A percentile compares a stretch with the other conserved stretches of the same genome.
Conservation (phyloP, 2,888 invertebrate genomes). For the Quadriops clusia region DNA sequence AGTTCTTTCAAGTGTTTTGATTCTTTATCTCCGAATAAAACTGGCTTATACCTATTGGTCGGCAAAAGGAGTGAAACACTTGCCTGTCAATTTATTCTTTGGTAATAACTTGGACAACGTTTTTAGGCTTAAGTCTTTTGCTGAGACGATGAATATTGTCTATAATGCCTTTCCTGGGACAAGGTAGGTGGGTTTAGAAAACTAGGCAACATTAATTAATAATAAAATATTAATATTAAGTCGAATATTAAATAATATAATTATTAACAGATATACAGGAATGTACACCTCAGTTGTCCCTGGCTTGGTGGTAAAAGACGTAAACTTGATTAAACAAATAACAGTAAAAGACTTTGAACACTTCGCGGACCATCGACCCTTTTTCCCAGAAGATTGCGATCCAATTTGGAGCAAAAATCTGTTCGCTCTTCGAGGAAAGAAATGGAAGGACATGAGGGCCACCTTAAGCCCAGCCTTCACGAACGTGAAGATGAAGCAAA, state of each 20-base stretch:
- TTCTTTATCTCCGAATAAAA: no score
- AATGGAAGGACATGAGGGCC: constrained; percentile 18
- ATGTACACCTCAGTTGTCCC: constrained; percentile 5
- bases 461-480: constrained; percentile 20
- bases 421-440: constrained; percentile 11
- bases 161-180: constrained; percentile 11
- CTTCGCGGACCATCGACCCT: constrained; percentile 4
- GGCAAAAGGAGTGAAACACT: no score
- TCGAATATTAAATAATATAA: no score
- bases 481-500: constrained; percentile 17
- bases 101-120: no score
- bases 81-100: no score
- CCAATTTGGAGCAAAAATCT: constrained; percentile 9
- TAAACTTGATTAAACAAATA: constrained; percentile 9
- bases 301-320: constrained; percentile 6
- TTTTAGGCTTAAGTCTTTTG: no score
- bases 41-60: no score
- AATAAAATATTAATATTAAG: constrained; percentile 3
- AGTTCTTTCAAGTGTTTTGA: no score
- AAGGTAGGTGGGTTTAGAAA: constrained; percentile 11
- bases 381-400: constrained; percentile 5
- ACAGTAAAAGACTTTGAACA: no score
- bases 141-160: constrained; percentile 3
- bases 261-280: constrained; percentile 8
- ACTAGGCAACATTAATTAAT: constrained; percentile 1